Evolutionary conservation across 2,113 vertebrate species (phyloP).

Genomic region (Chroicocephalus ridibundus): DNA sequence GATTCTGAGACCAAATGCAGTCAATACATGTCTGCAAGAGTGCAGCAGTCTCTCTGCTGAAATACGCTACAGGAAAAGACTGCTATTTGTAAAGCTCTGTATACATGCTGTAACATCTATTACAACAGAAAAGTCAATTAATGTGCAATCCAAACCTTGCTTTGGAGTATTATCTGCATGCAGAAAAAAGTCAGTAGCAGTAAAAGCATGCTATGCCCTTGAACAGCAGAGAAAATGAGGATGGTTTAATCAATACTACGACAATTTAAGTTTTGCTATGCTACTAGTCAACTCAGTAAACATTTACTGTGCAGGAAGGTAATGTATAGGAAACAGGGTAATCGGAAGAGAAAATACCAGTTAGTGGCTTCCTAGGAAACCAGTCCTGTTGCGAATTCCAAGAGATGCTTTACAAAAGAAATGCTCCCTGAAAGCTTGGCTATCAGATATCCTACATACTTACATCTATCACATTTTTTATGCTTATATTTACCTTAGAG

Average conservation of each 20-base stretch:
- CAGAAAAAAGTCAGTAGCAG: neutral
- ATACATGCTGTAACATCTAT: neutral
- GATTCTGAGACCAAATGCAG: neutral
- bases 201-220: neutral
- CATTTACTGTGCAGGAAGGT: neutral
- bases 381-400: neutral
- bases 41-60: neutral
- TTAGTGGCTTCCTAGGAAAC: neutral
- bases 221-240: neutral
- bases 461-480: neutral
- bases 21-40: neutral
- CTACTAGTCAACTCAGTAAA: conserved; percentile 8
- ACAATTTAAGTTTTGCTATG: conserved; percentile 22
- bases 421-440: neutral
- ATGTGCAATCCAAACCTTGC: neutral
- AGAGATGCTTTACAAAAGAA: neutral
- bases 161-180: neutral
- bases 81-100: neutral
- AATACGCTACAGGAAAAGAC: neutral
- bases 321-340: neutral
- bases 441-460: neutral
- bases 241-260: conserved; percentile 45
- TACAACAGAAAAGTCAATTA: conserved; percentile 42
- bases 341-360: neutral
- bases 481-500: neutral